Evolutionary conservation across 2,888 invertebrate species (phyloP).

Genomic region (Clivina fossor): DNA sequence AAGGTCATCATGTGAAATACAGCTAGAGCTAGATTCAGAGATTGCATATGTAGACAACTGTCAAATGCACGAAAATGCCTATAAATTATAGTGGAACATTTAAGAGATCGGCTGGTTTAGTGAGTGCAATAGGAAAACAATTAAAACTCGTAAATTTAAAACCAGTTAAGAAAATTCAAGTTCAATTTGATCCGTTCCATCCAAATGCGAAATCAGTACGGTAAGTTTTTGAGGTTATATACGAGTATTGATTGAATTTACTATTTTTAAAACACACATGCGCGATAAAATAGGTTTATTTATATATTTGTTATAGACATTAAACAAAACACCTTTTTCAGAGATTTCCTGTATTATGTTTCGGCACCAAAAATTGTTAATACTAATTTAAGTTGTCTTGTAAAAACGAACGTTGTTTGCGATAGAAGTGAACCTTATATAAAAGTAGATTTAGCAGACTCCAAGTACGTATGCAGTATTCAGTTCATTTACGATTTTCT

Average conservation of each 20-base stretch:
- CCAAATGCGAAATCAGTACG: conserved; percentile 64
- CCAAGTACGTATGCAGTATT: conserved; percentile 44
- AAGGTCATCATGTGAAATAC: neutral
- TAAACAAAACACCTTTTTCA: conserved; percentile 52
- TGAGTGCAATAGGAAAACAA: conserved; percentile 74
- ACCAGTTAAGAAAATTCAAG: conserved; percentile 73
- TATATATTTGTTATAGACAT: conserved; percentile 40
- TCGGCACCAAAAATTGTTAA: conserved; percentile 65
- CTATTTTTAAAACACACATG: conserved; percentile 47
- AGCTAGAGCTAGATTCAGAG: conserved; percentile 41
- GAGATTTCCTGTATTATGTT: conserved; percentile 71
- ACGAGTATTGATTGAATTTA: conserved; percentile 43
- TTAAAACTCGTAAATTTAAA: conserved; percentile 71
- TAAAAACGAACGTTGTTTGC: conserved; percentile 78
- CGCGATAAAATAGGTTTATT: conserved; percentile 35
- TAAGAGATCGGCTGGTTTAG: conserved; percentile 66
- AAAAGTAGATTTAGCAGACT: conserved; percentile 55
- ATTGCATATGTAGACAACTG: neutral
- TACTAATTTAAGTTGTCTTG: conserved; percentile 73
- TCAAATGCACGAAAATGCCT: conserved; percentile 67
- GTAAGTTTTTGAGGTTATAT: conserved; percentile 48
- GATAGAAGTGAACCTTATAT: conserved; percentile 76
- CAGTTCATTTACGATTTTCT: no score
- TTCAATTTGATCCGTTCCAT: conserved; percentile 84
- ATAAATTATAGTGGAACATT: conserved; percentile 71